These are phyloP conservation scores for Turritopsis rubra DNA, from an alignment of 30 jellyfish, hydroid and myxozoan genomes.

Conservation along the genomic window DNA sequence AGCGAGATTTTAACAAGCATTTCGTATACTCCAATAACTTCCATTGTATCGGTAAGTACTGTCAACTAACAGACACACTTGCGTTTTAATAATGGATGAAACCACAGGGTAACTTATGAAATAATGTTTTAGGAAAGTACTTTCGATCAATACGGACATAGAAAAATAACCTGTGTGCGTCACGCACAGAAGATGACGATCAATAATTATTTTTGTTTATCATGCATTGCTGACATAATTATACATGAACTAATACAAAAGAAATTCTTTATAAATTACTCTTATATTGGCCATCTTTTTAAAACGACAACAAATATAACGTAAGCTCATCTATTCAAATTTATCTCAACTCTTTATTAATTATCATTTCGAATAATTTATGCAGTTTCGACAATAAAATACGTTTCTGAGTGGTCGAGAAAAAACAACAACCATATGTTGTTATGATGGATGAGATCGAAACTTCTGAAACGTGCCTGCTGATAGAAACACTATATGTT, in stretches of 20 bases:
- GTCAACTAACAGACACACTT: neutral
- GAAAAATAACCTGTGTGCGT: neutral
- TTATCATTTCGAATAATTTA: neutral
- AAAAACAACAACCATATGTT: no score
- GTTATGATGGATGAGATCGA: no score
- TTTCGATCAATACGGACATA: neutral
- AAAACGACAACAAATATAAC: neutral
- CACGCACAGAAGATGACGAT: neutral
- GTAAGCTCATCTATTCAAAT: neutral
- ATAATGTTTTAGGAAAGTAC: neutral
- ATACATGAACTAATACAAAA: neutral
- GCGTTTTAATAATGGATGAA: neutral
- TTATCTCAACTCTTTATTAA: no score
- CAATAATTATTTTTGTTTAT: neutral
- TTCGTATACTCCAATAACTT: neutral
- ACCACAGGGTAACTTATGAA: neutral
- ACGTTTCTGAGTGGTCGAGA: neutral
- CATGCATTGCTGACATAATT: neutral
- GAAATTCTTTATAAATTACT: neutral
- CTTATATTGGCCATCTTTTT: neutral
- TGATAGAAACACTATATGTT: neutral
- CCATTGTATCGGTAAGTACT: neutral
- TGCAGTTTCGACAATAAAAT: neutral
- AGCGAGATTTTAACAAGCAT: neutral
- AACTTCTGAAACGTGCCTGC: neutral